Evolutionary conservation across 2,113 vertebrate species (phyloP), one percentile per base, ranked within the genome.

Genomic region (Trichechus manatus): DNA sequence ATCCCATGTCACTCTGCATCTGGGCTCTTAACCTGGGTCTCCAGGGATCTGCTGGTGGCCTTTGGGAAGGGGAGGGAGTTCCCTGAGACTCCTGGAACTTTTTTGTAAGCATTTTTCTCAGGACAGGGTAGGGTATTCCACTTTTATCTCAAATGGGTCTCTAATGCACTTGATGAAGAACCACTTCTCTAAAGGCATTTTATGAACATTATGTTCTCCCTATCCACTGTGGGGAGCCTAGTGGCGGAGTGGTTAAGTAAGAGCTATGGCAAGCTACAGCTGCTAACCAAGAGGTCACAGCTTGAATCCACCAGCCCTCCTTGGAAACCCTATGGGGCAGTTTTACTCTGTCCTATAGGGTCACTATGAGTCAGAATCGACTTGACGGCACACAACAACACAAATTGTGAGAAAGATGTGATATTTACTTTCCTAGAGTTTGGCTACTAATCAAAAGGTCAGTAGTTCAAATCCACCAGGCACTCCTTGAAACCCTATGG

Each of bases 131-230:
- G 27, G 29, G 87, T 82, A 95, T 61, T 87, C 25, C 44, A 72
- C 70, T 25, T 59, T 96, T 27, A 83, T 64, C 75, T 89, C 77
- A 87, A 78, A 91, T 22, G 36, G 14, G 31, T 88, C 87, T 75
- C 10, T 68, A 85, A 81, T 5, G 42, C 66, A 72, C 77, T 22
- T 95, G 53, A 79, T 93, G 80, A 89, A 80, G 84, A 92, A 44
- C 17, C 56, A 81, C n/a, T 78, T 93, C 78, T 91, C 80, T 77
- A 85, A 56, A 81, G 89, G 56, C 74, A 59, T 53, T 74, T 89
- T 83, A 90, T 64, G 29, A 94, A 66, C 44, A 91, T 75, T 91
- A 77, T 47, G 61, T 36, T 95, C 66, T 77, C 20, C 63, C 87
- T 56, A 78, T 25, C 25, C 27, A 29, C 15, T 47, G 42, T 78